These are phyloP conservation scores for Trichechus manatus DNA, from an alignment of 2,113 vertebrate species.

Conservation along the genomic window DNA sequence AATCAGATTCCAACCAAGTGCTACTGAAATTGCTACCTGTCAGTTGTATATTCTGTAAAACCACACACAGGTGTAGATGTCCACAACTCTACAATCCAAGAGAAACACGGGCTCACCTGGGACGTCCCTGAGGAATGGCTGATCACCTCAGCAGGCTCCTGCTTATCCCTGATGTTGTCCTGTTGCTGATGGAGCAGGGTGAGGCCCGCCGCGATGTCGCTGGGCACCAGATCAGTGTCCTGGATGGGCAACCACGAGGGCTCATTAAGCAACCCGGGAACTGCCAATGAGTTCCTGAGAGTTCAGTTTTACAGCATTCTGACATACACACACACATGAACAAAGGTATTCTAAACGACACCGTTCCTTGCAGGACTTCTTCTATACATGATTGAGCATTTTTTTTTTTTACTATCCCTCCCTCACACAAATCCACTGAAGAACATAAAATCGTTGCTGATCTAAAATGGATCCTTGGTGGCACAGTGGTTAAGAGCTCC, in stretches of 20 bases:
- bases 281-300: fast-evolving
- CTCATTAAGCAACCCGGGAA: neutral
- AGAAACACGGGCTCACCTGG: constrained; percentile 86
- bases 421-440: neutral
- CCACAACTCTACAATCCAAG: too few species aligned
- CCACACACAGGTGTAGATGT: neutral
- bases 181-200: constrained; percentile 97
- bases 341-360: neutral
- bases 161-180: constrained; percentile 91
- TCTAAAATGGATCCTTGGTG: neutral
- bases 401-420: neutral
- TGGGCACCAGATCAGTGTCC: constrained; percentile 98
- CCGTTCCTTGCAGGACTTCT: neutral
- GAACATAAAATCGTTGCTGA: neutral
- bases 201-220: constrained; percentile 97
- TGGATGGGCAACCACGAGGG: constrained; percentile 73
- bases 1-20: neutral
- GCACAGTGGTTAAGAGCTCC: too few species aligned
- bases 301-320: neutral
- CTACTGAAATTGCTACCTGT: too few species aligned
- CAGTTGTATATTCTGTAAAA: neutral
- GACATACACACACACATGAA: neutral
- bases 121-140: constrained; percentile 88
- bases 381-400: neutral
- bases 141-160: constrained; percentile 89